Conservation (phyloP, 2,797 vertebrate species). For the Fringilla coelebs region DNA sequence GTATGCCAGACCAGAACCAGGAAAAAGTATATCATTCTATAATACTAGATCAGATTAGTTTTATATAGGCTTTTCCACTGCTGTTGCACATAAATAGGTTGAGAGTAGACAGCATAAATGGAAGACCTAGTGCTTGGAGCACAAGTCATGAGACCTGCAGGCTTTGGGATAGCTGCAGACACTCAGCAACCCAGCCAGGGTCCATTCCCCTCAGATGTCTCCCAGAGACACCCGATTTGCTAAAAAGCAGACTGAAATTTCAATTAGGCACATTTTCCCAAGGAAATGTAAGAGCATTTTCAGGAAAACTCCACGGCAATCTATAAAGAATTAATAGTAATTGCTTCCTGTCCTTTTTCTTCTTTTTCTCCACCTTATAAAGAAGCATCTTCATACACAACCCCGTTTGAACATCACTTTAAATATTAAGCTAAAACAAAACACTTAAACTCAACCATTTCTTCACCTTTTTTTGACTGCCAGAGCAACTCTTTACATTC, state of each 20-base stretch:
- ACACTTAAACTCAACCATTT: neutral
- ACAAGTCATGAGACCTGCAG: neutral
- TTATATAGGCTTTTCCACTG: neutral
- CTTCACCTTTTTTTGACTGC: neutral
- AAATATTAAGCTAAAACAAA: neutral
- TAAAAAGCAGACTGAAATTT: neutral
- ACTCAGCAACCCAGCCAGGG: neutral
- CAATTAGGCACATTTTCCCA: neutral
- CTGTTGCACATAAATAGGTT: neutral
- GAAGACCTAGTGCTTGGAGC: neutral
- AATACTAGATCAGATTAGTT: neutral
- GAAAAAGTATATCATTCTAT: neutral
- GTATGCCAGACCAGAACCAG: neutral
- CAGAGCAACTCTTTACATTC: neutral
- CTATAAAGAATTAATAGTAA: neutral
- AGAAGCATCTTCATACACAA: neutral
- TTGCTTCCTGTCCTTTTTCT: neutral
- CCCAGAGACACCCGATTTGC: neutral
- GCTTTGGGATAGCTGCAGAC: neutral
- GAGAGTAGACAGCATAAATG: neutral
- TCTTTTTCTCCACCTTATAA: neutral
- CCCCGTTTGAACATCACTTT: neutral
- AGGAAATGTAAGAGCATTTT: neutral
- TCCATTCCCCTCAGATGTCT: neutral
- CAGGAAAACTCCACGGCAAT: neutral